These are phyloP conservation scores for Gonocerus acuteangulatus DNA, from an alignment of 2,888 invertebrate genomes.

Conservation along the genomic window DNA sequence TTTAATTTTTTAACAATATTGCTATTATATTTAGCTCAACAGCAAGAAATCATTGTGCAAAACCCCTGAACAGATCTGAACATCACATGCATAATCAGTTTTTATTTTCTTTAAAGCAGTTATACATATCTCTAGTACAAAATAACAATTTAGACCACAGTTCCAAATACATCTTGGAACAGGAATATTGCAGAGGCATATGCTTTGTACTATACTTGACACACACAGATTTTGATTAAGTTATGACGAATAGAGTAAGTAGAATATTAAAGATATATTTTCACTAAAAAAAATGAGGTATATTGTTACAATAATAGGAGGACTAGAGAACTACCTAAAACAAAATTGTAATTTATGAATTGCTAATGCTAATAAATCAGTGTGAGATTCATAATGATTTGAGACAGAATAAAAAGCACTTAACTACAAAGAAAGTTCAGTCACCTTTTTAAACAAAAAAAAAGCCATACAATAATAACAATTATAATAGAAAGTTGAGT, in stretches of 20 bases:
- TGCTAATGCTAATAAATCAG: not conserved
- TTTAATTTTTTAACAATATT: constrained; percentile 2
- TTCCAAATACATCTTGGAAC: constrained; percentile 4
- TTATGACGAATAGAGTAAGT: constrained; percentile 10
- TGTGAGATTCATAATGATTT: not conserved
- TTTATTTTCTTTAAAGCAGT: constrained; percentile 21
- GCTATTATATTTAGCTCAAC: constrained; percentile 22
- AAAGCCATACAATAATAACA: constrained; percentile 2
- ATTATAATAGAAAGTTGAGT: not conserved
- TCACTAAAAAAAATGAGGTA: constrained; percentile 21
- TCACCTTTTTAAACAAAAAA: not conserved
- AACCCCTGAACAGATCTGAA: constrained; percentile 1
- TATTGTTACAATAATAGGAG: constrained; percentile 24
- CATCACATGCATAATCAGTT: constrained; percentile 19
- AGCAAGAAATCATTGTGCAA: constrained; percentile 24
- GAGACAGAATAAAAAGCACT: not conserved
- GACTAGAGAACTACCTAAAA: constrained; percentile 21
- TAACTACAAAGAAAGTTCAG: not conserved
- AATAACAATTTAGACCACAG: constrained; percentile 20
- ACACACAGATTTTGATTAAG: constrained; percentile 26
- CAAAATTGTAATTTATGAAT: not conserved
- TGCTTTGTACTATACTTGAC: constrained; percentile 26
- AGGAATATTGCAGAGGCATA: constrained; percentile 23
- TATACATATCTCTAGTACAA: constrained; percentile 19
- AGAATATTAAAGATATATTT: constrained; percentile 7